phyloP scores from a whole-genome alignment of 2,888 invertebrate species.

The Polydrusus pterygomalis region DNA sequence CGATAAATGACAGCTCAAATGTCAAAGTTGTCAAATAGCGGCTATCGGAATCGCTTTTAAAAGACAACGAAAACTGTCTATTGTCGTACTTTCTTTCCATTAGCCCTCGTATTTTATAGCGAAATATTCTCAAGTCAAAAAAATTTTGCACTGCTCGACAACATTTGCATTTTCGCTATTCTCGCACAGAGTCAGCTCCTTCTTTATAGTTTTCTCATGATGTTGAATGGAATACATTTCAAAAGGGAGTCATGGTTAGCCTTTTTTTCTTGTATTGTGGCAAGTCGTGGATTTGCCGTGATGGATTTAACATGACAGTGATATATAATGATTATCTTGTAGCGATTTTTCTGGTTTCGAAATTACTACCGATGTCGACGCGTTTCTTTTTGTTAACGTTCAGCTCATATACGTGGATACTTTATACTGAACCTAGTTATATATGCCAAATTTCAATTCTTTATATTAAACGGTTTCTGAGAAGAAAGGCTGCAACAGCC shows the following conservation, averaged over 20 bases:
- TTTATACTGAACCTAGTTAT: background rate
- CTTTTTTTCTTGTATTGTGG: slow-evolving; percentile 6
- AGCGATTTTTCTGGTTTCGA: background rate
- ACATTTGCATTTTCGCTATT: slow-evolving; percentile 20
- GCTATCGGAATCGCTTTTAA: too few species aligned
- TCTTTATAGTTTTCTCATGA: slow-evolving; percentile 29
- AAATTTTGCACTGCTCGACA: slow-evolving; percentile 19
- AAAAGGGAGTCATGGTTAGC: slow-evolving; percentile 5
- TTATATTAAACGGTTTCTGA: too few species aligned
- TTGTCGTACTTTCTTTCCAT: background rate
- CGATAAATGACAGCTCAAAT: too few species aligned
- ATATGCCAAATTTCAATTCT: background rate
- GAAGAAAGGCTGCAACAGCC: too few species aligned
- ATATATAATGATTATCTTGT: slow-evolving; percentile 18
- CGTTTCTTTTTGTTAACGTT: too few species aligned
- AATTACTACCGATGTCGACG: too few species aligned
- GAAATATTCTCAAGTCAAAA: slow-evolving; percentile 23
- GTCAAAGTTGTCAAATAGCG: too few species aligned
- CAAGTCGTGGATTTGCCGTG: slow-evolving; percentile 13
- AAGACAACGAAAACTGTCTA: too few species aligned
- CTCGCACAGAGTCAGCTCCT: slow-evolving; percentile 7
- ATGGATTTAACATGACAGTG: slow-evolving; percentile 20
- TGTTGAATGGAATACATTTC: slow-evolving; percentile 22
- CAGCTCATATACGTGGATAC: too few species aligned
- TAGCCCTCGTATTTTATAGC: slow-evolving; percentile 16